These are phyloP conservation scores for Drosophila rhopaloa DNA, from an alignment of 1,140 invertebrate genomes.

Conservation along the genomic window DNA sequence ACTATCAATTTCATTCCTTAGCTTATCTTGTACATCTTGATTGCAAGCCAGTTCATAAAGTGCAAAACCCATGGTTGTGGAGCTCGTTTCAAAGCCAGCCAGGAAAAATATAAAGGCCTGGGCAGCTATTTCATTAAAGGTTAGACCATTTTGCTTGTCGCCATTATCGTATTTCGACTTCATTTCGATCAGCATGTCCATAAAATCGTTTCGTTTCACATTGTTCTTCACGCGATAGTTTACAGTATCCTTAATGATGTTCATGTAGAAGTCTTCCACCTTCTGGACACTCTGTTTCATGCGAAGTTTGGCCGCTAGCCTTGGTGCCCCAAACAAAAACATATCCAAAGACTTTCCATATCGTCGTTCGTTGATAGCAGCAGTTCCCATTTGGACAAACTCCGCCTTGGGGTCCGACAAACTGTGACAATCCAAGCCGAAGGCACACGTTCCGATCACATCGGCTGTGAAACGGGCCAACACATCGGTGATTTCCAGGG, in stretches of 20 bases:
- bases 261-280: constrained; percentile 84
- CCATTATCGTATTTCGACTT: constrained; percentile 60
- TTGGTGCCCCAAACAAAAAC: constrained; percentile 44
- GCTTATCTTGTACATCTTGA: constrained; percentile 85
- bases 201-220: constrained; percentile 65
- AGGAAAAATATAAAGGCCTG: constrained; percentile 85
- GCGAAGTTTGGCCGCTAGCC: constrained; percentile 29
- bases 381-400: constrained; percentile 81
- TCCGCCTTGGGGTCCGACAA: constrained; percentile 84
- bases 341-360: constrained; percentile 21
- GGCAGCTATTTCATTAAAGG: constrained; percentile 72
- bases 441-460: constrained; percentile 87
- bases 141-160: constrained; percentile 30
- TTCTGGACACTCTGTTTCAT: constrained; percentile 69
- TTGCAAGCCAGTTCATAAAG: constrained; percentile 86
- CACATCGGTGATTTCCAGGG: constrained; percentile 58
- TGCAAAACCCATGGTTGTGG: constrained; percentile 85
- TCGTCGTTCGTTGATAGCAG: constrained; percentile 21
- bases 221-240: constrained; percentile 58
- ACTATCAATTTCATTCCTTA: constrained; percentile 84
- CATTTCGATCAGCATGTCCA: constrained; percentile 86
- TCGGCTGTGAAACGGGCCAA: constrained; percentile 73
- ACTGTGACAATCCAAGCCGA: constrained; percentile 87
- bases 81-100: constrained; percentile 88
- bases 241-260: constrained; percentile 63